Base-by-base conservation (phyloP, 2,888 invertebrate genomes). In the Hedychridium roseum region DNA sequence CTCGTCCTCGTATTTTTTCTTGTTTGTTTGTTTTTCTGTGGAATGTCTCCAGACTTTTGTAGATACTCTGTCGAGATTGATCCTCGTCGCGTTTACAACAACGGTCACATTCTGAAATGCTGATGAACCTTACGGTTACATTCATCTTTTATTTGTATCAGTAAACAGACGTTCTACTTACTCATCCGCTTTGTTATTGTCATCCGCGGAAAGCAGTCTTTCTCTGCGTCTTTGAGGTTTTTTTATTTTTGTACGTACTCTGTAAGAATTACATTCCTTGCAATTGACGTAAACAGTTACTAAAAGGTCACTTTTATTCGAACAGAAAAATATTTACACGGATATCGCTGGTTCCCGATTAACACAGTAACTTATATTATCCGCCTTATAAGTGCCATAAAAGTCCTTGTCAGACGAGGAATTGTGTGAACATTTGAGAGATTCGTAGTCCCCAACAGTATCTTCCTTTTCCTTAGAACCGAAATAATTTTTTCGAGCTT, bases 21-120 rank as follows among this genome's bases (percentile, higher is more conserved):
- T 71, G 69, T 34, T 70, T 70, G 44, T 76, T 74, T 70, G 75
- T 73, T 57, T 66, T 65, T 53, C 74, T 71, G 48, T 76, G 75
- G 62, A 75, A 75, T 57, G 67, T 70, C 49, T 75, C 71, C 43
- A 77, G 56, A 56, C 70, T 71, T 43, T 70, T 71, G 52, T 76
- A 74, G 52, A 72, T 76, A 23, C 63, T 56, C 12, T 52, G 31
- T 1, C 26, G 34, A 6, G 30, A 31, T 15, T 39, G 20, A 28
- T 43, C 16, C 12, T 7, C 20, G 7, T 9, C 32, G 15, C 15
- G 40, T 14, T 17, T n/a, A 3, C 15, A 12, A 12, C 3, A 34
- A 5, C 16, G 2, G 12, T 43, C n/a, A 17, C 17, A 6, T 23
- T 23, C 9, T 9, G 23, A 5, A 23, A 23, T 6, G 9, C 23